These are phyloP conservation scores for Polyploca ridens DNA, from an alignment of 2,888 invertebrate genomes.

Conservation along the genomic window DNA sequence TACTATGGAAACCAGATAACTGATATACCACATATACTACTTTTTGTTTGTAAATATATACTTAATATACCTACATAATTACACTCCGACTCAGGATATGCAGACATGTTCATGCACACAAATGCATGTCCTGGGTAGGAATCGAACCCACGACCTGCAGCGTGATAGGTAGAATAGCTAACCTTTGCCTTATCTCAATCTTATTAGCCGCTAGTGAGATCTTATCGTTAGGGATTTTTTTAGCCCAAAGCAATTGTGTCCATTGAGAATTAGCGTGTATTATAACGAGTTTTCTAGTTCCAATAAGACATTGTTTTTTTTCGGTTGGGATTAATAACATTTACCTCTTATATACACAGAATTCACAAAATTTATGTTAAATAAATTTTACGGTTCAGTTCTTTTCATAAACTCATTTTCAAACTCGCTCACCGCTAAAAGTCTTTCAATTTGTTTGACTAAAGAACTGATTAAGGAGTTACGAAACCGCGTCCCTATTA, in stretches of 20 bases:
- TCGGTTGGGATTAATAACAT: too few species aligned
- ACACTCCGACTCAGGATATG: too few species aligned
- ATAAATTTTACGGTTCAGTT: not conserved
- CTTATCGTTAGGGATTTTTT: not conserved
- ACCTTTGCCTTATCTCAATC: not conserved
- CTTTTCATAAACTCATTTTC: conserved; percentile 4
- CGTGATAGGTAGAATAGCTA: not conserved
- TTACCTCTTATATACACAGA: not conserved
- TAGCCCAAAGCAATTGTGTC: not conserved
- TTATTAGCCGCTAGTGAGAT: not conserved
- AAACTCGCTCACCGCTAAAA: not conserved
- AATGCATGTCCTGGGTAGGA: too few species aligned
- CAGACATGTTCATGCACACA: too few species aligned
- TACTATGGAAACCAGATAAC: too few species aligned
- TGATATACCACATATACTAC: too few species aligned
- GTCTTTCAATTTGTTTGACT: conserved; percentile 7
- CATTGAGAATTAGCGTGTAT: too few species aligned
- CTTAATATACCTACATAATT: too few species aligned
- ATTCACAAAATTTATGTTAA: not conserved
- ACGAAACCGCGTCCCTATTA: not conserved
- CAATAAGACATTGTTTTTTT: too few species aligned
- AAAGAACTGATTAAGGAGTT: conserved; percentile 3
- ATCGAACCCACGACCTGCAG: too few species aligned
- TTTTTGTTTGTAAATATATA: too few species aligned
- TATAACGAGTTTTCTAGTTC: too few species aligned